These are phyloP conservation scores for Galerucella pusilla DNA, from an alignment of 2,888 invertebrate genomes.

Conservation along the genomic window DNA sequence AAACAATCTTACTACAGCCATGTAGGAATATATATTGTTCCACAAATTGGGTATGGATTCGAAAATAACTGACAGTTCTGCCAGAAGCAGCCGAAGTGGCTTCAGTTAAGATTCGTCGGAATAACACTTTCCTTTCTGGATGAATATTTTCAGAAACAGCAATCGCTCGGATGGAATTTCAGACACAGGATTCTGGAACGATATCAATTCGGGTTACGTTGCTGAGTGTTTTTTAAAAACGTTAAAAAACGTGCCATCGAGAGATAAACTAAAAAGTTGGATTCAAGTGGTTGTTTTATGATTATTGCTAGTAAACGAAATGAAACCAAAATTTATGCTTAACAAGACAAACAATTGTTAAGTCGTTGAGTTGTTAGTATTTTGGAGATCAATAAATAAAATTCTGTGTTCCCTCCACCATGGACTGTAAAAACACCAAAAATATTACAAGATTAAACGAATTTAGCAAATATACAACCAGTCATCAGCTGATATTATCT, in stretches of 20 bases:
- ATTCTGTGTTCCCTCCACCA: no score
- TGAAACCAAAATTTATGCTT: no score
- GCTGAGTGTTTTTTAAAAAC: constrained; percentile 6
- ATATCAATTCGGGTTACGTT: constrained; percentile 5
- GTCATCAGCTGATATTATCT: no score
- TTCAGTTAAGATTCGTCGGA: constrained; percentile 10
- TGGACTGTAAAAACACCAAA: no score
- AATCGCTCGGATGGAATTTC: constrained; percentile 26
- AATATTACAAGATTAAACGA: no score
- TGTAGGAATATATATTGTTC: constrained; percentile 31
- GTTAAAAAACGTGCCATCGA: background rate
- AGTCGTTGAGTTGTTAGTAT: no score
- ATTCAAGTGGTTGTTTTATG: no score
- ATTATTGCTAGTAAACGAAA: no score
- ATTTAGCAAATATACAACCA: no score
- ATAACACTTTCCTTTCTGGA: constrained; percentile 26
- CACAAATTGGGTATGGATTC: constrained; percentile 33
- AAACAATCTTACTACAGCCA: background rate
- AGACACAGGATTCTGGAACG: constrained; percentile 11
- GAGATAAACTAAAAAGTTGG: background rate
- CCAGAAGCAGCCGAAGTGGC: constrained; percentile 22
- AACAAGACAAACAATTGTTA: no score
- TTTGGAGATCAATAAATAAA: no score
- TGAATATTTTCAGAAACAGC: constrained; percentile 27
- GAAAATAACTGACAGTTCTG: constrained; percentile 34